Evolutionary conservation across 2,888 invertebrate genomes (phyloP).

Genomic region (Cylloceria caligata): DNA sequence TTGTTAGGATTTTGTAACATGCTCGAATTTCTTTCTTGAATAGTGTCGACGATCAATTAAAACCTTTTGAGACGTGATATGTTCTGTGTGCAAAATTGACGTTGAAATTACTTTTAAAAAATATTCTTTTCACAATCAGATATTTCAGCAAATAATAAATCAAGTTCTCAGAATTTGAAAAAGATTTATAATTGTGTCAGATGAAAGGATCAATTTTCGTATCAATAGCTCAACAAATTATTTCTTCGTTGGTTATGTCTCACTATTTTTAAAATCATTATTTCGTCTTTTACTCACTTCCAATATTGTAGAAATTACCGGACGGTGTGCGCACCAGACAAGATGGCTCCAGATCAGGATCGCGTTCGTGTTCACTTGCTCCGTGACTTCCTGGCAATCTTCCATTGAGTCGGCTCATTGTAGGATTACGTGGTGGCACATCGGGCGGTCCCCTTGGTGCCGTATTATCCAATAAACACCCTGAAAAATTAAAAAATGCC

Average conservation of each 20-base stretch:
- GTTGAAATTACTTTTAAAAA: too few species aligned
- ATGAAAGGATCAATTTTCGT: too few species aligned
- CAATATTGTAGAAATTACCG: slow-evolving; percentile 95
- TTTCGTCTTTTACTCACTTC: slow-evolving; percentile 86
- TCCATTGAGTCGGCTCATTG: slow-evolving; percentile 96
- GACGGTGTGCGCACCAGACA: slow-evolving; percentile 96
- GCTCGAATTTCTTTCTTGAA: background rate
- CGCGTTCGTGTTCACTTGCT: slow-evolving; percentile 84
- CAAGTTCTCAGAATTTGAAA: too few species aligned
- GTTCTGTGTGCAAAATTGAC: background rate
- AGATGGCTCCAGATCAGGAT: slow-evolving; percentile 95
- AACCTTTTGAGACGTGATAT: too few species aligned
- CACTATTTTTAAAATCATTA: too few species aligned
- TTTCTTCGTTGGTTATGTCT: too few species aligned
- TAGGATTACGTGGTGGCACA: slow-evolving; percentile 95
- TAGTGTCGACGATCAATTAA: background rate
- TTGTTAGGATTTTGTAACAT: slow-evolving; percentile 12
- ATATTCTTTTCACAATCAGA: too few species aligned
- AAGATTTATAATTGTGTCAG: too few species aligned
- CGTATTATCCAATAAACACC: slow-evolving; percentile 94
- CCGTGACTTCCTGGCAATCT: slow-evolving; percentile 89
- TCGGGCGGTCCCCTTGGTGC: slow-evolving; percentile 91
- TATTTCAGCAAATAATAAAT: too few species aligned
- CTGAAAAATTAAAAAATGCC: slow-evolving; percentile 86
- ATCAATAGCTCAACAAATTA: too few species aligned